phyloP scores from a whole-genome alignment of 2,113 vertebrate species.

The Macquaria ambigua region DNA sequence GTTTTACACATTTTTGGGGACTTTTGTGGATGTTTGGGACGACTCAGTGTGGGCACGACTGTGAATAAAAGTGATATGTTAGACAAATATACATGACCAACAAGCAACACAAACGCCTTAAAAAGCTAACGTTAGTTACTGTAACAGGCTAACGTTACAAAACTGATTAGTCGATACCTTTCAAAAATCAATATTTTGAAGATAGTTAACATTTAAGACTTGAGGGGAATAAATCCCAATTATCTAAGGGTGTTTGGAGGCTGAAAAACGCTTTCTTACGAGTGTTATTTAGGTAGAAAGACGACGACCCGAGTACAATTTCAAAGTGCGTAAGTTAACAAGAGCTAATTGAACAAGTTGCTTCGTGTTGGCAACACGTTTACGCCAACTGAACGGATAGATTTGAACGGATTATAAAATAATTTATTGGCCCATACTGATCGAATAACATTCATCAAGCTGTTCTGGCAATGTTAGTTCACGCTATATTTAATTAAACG shows the following conservation, averaged over 20 bases:
- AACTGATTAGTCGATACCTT: neutral
- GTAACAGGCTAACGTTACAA: neutral
- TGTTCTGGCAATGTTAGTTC: accelerated
- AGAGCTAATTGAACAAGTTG: neutral
- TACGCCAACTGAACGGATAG: neutral
- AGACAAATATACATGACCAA: constrained; percentile 33
- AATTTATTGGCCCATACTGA: neutral
- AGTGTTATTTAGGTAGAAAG: neutral
- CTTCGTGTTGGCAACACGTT: neutral
- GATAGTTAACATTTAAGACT: neutral
- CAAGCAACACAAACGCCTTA: neutral
- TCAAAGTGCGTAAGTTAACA: constrained; percentile 47
- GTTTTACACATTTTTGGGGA: constrained; percentile 73
- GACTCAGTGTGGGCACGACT: constrained; percentile 62
- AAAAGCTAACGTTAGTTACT: neutral
- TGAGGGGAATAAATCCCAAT: accelerated
- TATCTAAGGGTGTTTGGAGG: accelerated
- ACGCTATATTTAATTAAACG: neutral
- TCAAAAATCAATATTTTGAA: neutral
- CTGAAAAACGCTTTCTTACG: neutral
- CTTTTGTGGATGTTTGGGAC: constrained; percentile 73
- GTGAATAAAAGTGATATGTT: constrained; percentile 63
- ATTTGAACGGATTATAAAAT: too few relatives aligned
- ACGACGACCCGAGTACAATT: neutral
- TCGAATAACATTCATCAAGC: neutral